Evolutionary conservation across 1,140 invertebrate species (phyloP).

Genomic region (Tetragonula clypearis): DNA sequence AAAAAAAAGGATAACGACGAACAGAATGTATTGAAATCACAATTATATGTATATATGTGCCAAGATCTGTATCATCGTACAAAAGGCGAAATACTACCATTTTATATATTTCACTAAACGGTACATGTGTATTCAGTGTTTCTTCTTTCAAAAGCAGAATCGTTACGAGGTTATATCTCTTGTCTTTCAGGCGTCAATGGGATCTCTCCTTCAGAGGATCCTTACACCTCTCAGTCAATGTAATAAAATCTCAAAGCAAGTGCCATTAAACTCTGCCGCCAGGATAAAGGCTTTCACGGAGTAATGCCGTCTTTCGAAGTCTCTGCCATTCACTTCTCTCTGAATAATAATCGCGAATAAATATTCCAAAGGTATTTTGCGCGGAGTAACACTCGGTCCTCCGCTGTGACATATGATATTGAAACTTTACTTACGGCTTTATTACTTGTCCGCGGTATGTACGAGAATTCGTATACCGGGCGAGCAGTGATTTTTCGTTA

Average conservation of each 20-base stretch:
- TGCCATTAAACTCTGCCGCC: background rate
- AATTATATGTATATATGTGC: background rate
- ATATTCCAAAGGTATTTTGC: background rate
- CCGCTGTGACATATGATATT: background rate
- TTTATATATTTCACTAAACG: background rate
- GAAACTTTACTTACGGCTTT: background rate
- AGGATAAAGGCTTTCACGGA: background rate
- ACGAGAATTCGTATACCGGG: too few relatives aligned
- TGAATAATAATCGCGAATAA: background rate
- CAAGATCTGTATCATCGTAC: background rate
- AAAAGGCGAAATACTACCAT: background rate
- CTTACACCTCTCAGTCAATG: background rate
- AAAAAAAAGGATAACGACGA: too few relatives aligned
- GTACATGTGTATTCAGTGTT: too few relatives aligned
- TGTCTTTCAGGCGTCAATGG: background rate
- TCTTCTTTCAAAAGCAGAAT: background rate
- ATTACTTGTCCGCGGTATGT: background rate
- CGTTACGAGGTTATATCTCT: background rate
- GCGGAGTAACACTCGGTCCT: background rate
- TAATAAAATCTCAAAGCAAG: constrained; percentile 9
- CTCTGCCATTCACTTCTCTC: background rate
- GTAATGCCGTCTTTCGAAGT: background rate
- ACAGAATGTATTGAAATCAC: too few relatives aligned
- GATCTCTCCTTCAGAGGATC: background rate
- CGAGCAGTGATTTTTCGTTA: too few relatives aligned